Conservation (phyloP, 2,113 vertebrate species). For the Xenus cinereus region DNA sequence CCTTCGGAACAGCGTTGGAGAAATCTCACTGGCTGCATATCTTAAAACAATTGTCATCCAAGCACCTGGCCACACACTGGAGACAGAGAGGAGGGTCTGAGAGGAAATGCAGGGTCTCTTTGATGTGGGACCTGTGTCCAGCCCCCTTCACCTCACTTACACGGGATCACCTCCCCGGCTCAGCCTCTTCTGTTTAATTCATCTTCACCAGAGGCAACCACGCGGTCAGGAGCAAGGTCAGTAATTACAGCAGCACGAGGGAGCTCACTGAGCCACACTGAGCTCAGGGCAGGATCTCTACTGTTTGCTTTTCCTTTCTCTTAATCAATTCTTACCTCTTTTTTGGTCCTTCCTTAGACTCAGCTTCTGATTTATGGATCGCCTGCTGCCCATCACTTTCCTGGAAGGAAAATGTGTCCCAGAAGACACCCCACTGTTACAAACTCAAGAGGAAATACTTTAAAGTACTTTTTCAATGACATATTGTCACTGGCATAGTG, state of each 20-base stretch:
- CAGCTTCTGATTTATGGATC: rapidly evolving
- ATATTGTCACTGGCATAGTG: neutral
- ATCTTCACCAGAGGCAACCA: neutral
- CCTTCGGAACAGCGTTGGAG: neutral
- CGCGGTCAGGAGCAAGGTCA: neutral
- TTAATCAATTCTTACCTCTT: neutral
- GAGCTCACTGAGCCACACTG: neutral
- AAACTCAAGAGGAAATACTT: neutral
- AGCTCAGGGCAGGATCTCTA: neutral
- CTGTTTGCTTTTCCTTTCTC: neutral
- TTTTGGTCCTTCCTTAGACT: neutral
- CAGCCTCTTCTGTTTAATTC: neutral
- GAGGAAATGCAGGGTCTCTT: neutral
- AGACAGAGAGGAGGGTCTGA: neutral
- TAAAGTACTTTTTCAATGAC: neutral
- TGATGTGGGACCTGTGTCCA: neutral
- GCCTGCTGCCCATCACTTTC: neutral
- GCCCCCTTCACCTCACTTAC: neutral
- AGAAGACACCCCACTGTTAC: neutral
- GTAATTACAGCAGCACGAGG: neutral
- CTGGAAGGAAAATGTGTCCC: neutral
- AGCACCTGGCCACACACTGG: neutral
- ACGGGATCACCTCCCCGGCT: neutral
- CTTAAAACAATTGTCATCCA: neutral
- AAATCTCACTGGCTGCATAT: neutral